These are phyloP conservation scores for Labeo catla DNA, from an alignment of 2,113 vertebrate species.

Conservation along the genomic window DNA sequence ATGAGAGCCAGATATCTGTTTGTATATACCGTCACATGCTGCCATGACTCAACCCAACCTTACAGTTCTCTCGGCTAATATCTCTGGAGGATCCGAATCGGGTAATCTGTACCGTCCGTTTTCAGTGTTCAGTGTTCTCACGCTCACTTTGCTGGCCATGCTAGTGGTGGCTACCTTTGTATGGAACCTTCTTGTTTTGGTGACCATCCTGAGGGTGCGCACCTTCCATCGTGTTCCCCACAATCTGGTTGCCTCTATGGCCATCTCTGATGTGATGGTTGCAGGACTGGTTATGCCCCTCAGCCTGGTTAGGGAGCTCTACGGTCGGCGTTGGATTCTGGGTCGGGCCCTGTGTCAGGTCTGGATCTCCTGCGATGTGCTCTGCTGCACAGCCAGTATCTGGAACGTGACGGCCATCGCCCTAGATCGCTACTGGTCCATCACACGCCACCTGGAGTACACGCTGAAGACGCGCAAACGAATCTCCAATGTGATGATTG, in stretches of 20 bases:
- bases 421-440: conserved; percentile 97
- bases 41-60: conserved; percentile 70
- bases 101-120: conserved; percentile 76
- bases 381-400: conserved; percentile 98
- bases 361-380: conserved; percentile 93
- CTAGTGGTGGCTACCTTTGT: conserved; percentile 90
- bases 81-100: conserved; percentile 58
- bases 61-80: conserved; percentile 64
- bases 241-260: conserved; percentile 96
- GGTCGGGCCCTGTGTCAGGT: conserved; percentile 89
- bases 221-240: conserved; percentile 94
- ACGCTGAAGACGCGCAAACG: conserved; percentile 85
- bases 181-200: conserved; percentile 92
- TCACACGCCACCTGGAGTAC: conserved; percentile 93
- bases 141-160: conserved; percentile 86
- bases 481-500: conserved; percentile 92
- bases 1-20: conserved; percentile 36
- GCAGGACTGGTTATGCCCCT: conserved; percentile 94
- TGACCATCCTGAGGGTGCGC: conserved; percentile 91
- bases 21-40: conserved; percentile 14
- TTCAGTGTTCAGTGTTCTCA: conserved; percentile 84
- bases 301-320: conserved; percentile 88
- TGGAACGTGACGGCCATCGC: conserved; percentile 98
- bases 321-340: conserved; percentile 87
- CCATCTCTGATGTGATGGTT: conserved; percentile 92